Evolutionary conservation across 1,140 invertebrate genomes (phyloP).

Genomic region (Drosophila kohkoa): DNA sequence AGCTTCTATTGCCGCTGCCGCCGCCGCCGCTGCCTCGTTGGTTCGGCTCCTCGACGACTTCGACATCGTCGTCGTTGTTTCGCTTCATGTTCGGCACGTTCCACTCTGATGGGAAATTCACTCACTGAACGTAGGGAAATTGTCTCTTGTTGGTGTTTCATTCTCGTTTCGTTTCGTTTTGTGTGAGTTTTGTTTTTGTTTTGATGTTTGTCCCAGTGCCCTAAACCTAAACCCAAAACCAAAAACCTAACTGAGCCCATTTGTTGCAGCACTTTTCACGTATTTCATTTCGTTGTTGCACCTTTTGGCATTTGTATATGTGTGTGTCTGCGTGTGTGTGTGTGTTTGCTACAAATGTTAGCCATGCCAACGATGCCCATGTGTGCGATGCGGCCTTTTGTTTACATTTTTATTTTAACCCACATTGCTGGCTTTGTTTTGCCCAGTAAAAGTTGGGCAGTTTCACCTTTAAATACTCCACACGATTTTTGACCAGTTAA

Average conservation of each 20-base stretch:
- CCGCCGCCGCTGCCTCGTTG: neutral
- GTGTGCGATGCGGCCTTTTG: slow-evolving; percentile 71
- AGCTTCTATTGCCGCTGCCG: slow-evolving; percentile 33
- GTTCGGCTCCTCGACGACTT: slow-evolving; percentile 36
- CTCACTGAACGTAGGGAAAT: slow-evolving; percentile 43
- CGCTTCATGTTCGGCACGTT: slow-evolving; percentile 13
- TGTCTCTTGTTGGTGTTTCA: slow-evolving; percentile 26
- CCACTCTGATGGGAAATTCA: slow-evolving; percentile 55
- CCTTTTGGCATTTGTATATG: slow-evolving; percentile 13
- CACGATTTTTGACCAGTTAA: slow-evolving; percentile 47
- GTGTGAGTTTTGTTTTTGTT: slow-evolving; percentile 46
- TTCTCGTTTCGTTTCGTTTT: slow-evolving; percentile 6
- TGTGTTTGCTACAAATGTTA: slow-evolving; percentile 62
- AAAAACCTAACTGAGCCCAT: slow-evolving; percentile 58
- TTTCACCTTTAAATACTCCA: slow-evolving; percentile 68
- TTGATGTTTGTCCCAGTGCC: slow-evolving; percentile 63
- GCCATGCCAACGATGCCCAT: slow-evolving; percentile 62
- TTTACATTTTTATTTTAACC: slow-evolving; percentile 80
- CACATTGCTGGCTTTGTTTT: slow-evolving; percentile 68
- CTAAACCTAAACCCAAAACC: slow-evolving; percentile 50
- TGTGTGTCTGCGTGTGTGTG: slow-evolving; percentile 11
- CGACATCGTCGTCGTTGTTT: slow-evolving; percentile 14
- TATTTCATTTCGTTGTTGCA: slow-evolving; percentile 66
- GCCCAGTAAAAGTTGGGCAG: slow-evolving; percentile 37
- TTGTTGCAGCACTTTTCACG: slow-evolving; percentile 81